Conservation (phyloP, 2,888 invertebrate species). For the Noctuana brunneofusca region DNA sequence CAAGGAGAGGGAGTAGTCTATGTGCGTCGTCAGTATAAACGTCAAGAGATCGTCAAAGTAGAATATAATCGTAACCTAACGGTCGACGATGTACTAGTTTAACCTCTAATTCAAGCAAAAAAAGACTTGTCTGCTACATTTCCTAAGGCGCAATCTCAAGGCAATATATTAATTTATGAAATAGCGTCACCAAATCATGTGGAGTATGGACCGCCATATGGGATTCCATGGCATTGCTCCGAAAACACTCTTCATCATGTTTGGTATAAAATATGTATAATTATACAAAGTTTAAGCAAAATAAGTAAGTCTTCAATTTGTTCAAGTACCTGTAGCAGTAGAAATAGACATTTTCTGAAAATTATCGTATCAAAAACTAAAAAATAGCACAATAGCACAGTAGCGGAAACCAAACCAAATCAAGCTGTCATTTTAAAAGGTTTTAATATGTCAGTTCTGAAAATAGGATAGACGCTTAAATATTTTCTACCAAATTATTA, state of each 20-base stretch:
- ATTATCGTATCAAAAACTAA: constrained; percentile 72
- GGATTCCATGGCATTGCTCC: constrained; percentile 82
- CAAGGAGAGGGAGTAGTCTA: constrained; percentile 31
- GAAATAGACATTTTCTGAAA: constrained; percentile 77
- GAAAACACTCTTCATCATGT: constrained; percentile 74
- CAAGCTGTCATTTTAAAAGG: constrained; percentile 80
- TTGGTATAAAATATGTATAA: constrained; percentile 59
- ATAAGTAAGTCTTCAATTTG: constrained; percentile 47
- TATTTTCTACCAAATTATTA: constrained; percentile 32
- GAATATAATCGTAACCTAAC: constrained; percentile 67
- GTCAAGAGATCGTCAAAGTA: constrained; percentile 61
- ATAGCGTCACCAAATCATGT: constrained; percentile 81
- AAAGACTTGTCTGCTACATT: constrained; percentile 34
- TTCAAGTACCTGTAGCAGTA: constrained; percentile 76
- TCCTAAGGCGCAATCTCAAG: constrained; percentile 36
- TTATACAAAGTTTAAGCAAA: constrained; percentile 43
- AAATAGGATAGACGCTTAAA: constrained; percentile 39
- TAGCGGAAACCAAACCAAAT: constrained; percentile 83
- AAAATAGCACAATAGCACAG: constrained; percentile 82
- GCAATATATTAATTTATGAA: constrained; percentile 52
- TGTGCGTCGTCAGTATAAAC: constrained; percentile 61
- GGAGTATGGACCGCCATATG: constrained; percentile 82
- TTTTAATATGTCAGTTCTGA: constrained; percentile 62
- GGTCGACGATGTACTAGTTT: constrained; percentile 45
- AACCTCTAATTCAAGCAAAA: constrained; percentile 46